Evolutionary conservation across 2,888 invertebrate genomes (phyloP), one percentile per base, ranked within the genome.

Genomic region (Slavum lentiscoides): DNA sequence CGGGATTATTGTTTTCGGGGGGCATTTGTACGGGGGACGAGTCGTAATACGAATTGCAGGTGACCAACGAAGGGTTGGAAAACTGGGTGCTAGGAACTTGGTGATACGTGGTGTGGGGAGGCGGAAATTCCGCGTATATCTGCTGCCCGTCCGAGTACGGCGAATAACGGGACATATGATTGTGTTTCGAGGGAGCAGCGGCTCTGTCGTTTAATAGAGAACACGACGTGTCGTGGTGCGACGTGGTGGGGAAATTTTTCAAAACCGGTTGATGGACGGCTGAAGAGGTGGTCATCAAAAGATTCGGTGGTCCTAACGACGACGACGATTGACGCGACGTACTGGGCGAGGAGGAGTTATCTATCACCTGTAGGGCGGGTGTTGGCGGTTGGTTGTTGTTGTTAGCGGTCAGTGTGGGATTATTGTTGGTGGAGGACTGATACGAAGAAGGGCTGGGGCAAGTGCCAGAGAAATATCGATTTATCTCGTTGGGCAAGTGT

Each of bases 61-160:
- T 49, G 19, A 61, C 69, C 5, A 49, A 49, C 49, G 77, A 69
- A 77, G 77, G 55, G 62, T 62, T 77, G 53, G 68, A 39, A 80
- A 80, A 70, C 62, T 80, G 70, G 70, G 64, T 21, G 21, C 23
- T 80, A 72, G 80, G 80, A 80, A 80, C 80, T 72, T 70, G 80
- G 64, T 72, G 72, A 72, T 70, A 76, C 30, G 68, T 8, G 49
- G 49, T 49, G 49, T 49, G 49, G 3, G 49, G 49, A 30, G 68
- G 59, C 5, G 77, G 19, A 39, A 77, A 77, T 21, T 77, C 77
- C 55, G 77, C 23, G 49, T 68, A 76, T 49, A 76, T 30, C 66
- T 49, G 49, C 13, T 76, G 69, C 30, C 69, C 69, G 37, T 77
- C 77, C 39, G 80, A 43, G 23, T 70, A 72, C 49, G 49, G 49